phyloP scores from a whole-genome alignment of 2,797 vertebrate genomes.

The Agapornis canus region DNA sequence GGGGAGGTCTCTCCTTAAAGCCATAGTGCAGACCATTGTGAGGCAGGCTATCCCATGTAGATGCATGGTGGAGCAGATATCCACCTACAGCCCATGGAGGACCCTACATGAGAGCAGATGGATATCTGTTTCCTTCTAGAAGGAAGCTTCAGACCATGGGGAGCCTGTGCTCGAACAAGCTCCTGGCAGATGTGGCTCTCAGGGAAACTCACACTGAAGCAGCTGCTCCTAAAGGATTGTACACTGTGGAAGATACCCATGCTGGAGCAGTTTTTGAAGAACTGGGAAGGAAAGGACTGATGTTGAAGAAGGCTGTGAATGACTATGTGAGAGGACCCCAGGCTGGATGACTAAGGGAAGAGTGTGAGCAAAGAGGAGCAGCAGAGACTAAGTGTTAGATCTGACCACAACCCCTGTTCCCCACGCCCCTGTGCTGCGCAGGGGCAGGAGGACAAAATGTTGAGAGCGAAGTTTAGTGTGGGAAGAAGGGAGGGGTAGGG shows the following conservation, averaged over 20 bases:
- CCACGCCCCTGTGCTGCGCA: not conserved
- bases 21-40: not conserved
- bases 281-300: not conserved
- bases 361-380: not conserved
- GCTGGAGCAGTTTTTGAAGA: not conserved
- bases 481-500: not conserved
- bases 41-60: not conserved
- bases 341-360: not conserved
- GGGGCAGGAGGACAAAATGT: not conserved
- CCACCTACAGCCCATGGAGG: not conserved
- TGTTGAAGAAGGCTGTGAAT: not conserved
- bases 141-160: not conserved
- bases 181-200: not conserved
- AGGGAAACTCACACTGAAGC: not conserved
- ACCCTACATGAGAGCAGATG: rapidly evolving
- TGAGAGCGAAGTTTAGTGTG: not conserved
- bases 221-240: not conserved
- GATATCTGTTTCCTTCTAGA: not conserved
- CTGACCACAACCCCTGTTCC: not conserved
- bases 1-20: not conserved
- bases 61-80: not conserved
- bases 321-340: not conserved
- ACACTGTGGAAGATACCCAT: not conserved
- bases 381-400: not conserved
- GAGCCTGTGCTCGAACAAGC: not conserved